Evolutionary conservation across 35 echinoderm and acorn worm genomes (phyloP).

Genomic region (Eucidaris tribuloides): DNA sequence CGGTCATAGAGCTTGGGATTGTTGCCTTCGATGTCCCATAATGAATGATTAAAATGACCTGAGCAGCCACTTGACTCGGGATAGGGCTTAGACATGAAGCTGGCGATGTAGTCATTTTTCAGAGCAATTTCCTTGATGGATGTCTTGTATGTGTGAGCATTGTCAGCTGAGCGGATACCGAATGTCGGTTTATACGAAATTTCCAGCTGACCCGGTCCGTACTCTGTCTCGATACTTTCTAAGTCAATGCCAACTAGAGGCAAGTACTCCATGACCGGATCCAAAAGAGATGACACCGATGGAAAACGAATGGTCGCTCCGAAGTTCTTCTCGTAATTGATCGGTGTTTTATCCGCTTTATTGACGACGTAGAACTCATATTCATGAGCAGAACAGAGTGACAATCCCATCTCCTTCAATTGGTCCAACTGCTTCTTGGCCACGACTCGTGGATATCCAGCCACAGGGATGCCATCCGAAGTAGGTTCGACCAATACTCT

Average conservation of each 20-base stretch:
- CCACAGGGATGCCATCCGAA: not conserved
- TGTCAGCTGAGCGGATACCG: slow-evolving; percentile 64
- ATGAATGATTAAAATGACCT: slow-evolving; percentile 63
- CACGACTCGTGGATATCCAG: slow-evolving; percentile 8
- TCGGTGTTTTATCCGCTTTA: slow-evolving; percentile 16
- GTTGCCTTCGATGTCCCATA: slow-evolving; percentile 46
- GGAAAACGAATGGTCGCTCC: slow-evolving; percentile 8
- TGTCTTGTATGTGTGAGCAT: slow-evolving; percentile 54
- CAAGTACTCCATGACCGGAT: slow-evolving; percentile 3
- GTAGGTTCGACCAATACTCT: slow-evolving; percentile 20
- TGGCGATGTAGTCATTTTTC: slow-evolving; percentile 18
- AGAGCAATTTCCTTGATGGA: slow-evolving; percentile 61
- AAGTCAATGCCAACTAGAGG: slow-evolving; percentile 49
- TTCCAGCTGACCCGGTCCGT: slow-evolving; percentile 46
- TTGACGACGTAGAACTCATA: slow-evolving; percentile 63
- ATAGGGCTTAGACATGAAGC: slow-evolving; percentile 65
- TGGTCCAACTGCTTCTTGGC: slow-evolving; percentile 26
- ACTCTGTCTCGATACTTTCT: slow-evolving; percentile 44
- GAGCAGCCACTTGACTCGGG: slow-evolving; percentile 12
- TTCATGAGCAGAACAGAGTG: slow-evolving; percentile 33
- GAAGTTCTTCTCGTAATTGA: slow-evolving; percentile 1
- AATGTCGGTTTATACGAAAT: slow-evolving; percentile 58
- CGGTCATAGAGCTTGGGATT: slow-evolving; percentile 36
- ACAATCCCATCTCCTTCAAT: slow-evolving; percentile 10
- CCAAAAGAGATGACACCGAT: not conserved